Evolutionary conservation across 35 echinoderm and acorn worm species (phyloP).

Genomic region (Strongylocentrotus purpuratus): DNA sequence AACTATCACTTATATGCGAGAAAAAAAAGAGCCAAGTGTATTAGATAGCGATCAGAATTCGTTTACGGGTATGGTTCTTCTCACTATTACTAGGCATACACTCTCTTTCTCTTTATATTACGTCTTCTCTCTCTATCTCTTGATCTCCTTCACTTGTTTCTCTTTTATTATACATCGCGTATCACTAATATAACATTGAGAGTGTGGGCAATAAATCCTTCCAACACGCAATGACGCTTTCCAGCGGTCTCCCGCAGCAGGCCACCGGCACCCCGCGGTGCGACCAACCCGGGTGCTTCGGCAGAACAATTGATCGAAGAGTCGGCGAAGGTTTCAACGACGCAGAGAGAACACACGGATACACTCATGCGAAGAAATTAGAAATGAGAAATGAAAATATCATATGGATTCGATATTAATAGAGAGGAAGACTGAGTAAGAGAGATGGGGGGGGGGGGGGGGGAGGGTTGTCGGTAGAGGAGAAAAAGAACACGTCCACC

Average conservation of each 20-base stretch:
- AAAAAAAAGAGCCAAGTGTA: neutral
- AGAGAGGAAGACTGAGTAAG: neutral
- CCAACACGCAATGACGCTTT: neutral
- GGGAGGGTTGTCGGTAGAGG: neutral
- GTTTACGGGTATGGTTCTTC: neutral
- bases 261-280: neutral
- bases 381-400: neutral
- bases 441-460: neutral
- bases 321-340: neutral
- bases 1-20: neutral
- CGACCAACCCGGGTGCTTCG: neutral
- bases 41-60: neutral
- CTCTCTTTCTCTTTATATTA: neutral
- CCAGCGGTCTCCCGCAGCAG: neutral
- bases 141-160: neutral
- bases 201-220: neutral
- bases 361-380: neutral
- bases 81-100: neutral
- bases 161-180: neutral
- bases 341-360: neutral
- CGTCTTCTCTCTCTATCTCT: neutral
- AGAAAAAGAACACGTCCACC: neutral
- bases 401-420: neutral
- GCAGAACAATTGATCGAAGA: neutral
- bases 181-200: neutral